Evolutionary conservation across 2,888 invertebrate genomes (phyloP), one percentile per base, ranked within the genome.

Genomic region (Oegoconia quadripuncta): DNA sequence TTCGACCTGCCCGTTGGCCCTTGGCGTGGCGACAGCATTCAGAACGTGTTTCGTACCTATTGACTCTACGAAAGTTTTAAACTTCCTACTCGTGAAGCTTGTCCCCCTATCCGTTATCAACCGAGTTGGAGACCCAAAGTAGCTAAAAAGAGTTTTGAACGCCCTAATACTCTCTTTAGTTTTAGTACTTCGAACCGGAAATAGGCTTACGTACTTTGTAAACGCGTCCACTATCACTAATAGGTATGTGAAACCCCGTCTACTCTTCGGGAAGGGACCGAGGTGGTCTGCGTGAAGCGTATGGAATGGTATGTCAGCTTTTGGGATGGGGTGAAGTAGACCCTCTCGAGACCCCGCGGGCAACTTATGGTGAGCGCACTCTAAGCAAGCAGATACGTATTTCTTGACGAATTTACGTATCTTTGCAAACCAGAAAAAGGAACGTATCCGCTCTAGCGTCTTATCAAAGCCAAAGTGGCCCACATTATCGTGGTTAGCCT

Each of bases 371-470:
- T 16, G 16, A n/a, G 29, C 29, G 33, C 50, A 52, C 12, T 50
- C 44, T 2, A 52, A 33, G 16, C 50, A 53, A 1, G 51, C 37
- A 0, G 28, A 11, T 1, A 51, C 43, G 15, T 53, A 50, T 20
- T 50, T 53, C 28, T 48, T 49, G 3, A 36, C 25, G 25, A 53
- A 53, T 0, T 32, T 15, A 1, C 48, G 22, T 48, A 59, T 52
- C 27, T 42, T 45, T 3, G 48, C 34, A 30, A 59, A 58, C 56
- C 55, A 59, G 41, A 32, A 58, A 6, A 16, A 13, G 11, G 25
- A 15, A 13, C 25, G 32, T 5, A 57, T 40, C 7, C 42, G 41
- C n/a, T 42, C 30, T 14, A 57, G 25, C 34, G 42, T 42, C n/a
- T 46, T 46, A 3, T 46, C 42, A 15, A 39, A 33, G 1, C 25